A percentile compares a stretch with the other conserved stretches of the same genome.
These are phyloP conservation scores for Antedon bifida DNA, from an alignment of 35 echinoderm and acorn worm species.

Conservation along the genomic window DNA sequence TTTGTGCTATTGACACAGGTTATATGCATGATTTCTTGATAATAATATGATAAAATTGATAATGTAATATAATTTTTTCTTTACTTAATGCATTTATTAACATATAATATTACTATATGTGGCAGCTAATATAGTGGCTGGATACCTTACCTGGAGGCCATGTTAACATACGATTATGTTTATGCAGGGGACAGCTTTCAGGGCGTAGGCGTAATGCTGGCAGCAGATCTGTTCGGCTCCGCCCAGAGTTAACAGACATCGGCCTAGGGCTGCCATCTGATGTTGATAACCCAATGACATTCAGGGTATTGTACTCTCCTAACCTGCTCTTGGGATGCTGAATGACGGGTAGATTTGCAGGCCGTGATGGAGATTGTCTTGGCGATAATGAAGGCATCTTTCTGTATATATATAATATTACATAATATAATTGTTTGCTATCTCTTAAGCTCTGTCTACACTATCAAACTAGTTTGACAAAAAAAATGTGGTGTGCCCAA, in stretches of 20 bases:
- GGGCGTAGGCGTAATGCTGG: neutral
- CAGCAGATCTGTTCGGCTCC: neutral
- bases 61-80: no score
- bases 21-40: no score
- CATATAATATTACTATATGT: no score
- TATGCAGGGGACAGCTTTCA: neutral
- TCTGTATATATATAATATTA: no score
- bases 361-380: neutral
- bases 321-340: slow-evolving; percentile 67
- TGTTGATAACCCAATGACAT: slow-evolving; percentile 42
- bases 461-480: no score
- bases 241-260: neutral
- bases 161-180: neutral
- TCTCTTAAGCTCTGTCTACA: no score
- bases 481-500: no score
- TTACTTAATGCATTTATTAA: no score
- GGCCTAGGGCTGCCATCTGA: slow-evolving; percentile 13
- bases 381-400: neutral
- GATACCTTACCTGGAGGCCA: neutral
- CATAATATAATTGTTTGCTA: no score
- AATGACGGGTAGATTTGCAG: slow-evolving; percentile 68
- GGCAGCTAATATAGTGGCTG: no score
- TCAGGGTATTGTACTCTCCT: slow-evolving; percentile 46
- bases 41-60: no score
- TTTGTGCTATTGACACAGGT: no score